These are phyloP conservation scores for Melanaphis sacchari DNA, from an alignment of 1,140 invertebrate genomes.

Conservation along the genomic window DNA sequence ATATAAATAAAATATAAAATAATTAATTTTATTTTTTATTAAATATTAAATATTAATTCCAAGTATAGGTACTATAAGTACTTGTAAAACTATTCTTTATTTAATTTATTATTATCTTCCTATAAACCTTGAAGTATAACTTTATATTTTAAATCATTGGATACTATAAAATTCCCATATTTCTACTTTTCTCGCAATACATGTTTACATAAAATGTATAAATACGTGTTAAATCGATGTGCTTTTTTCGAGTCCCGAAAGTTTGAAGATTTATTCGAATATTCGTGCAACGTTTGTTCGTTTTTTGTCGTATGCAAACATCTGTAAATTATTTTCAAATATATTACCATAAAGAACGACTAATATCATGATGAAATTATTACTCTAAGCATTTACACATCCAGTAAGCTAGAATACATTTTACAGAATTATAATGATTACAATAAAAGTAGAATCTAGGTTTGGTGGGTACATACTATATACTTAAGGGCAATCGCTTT, in stretches of 20 bases:
- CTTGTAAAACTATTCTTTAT: neutral
- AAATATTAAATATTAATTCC: neutral
- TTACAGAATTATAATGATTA: constrained; percentile 3
- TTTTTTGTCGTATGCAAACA: neutral
- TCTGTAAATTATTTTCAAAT: neutral
- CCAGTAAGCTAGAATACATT: neutral
- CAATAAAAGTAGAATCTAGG: neutral
- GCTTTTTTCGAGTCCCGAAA: neutral
- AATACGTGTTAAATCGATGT: neutral
- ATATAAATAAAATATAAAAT: too few species aligned
- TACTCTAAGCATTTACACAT: neutral
- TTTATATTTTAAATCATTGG: too few species aligned
- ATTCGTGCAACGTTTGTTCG: neutral
- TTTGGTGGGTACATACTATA: neutral
- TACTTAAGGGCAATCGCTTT: neutral
- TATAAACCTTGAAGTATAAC: too few species aligned
- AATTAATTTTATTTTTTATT: too few species aligned
- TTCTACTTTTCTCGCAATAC: too few species aligned
- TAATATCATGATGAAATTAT: neutral
- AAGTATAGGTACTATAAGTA: neutral
- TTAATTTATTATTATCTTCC: too few species aligned
- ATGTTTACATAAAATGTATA: neutral
- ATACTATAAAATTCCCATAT: too few species aligned
- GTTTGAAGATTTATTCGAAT: neutral
- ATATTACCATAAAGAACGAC: neutral